phyloP scores from a whole-genome alignment of 1,140 invertebrate species.

The Camponotus pennsylvanicus region DNA sequence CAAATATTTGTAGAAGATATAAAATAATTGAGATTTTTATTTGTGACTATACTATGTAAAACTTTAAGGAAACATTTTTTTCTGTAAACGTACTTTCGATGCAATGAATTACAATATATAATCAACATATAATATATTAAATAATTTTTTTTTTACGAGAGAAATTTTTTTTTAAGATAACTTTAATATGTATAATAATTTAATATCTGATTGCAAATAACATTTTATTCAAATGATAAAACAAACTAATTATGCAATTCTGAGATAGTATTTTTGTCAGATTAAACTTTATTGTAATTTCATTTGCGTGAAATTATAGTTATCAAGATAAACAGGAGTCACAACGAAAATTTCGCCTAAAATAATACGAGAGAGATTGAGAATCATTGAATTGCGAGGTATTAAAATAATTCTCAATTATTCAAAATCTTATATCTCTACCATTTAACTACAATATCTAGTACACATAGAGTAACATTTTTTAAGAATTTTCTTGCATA shows the following conservation, averaged over 20 bases:
- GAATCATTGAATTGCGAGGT: constrained; percentile 33
- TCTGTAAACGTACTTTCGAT: background rate
- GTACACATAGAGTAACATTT: background rate
- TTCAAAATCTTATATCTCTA: constrained; percentile 27
- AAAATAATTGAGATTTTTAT: background rate
- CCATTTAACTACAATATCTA: constrained; percentile 17
- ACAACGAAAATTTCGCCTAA: constrained; percentile 43
- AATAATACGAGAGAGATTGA: constrained; percentile 41
- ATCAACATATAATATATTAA: background rate
- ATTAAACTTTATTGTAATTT: constrained; percentile 54
- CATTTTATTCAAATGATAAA: constrained; percentile 10
- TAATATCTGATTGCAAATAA: background rate
- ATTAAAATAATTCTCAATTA: constrained; percentile 11
- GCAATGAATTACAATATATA: background rate
- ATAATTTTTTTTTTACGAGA: background rate
- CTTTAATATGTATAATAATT: background rate
- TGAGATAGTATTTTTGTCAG: constrained; percentile 29
- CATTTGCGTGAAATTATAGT: constrained; percentile 27
- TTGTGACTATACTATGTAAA: background rate
- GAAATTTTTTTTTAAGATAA: background rate
- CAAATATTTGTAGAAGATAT: background rate
- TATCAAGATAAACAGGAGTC: constrained; percentile 39
- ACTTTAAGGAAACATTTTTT: background rate
- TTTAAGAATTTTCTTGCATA: background rate
- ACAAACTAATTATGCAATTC: constrained; percentile 22